A percentile compares a stretch with the other conserved stretches of the same genome.
phyloP scores from a whole-genome alignment of 2,797 vertebrate species.

The Rousettus madagascariensis region DNA sequence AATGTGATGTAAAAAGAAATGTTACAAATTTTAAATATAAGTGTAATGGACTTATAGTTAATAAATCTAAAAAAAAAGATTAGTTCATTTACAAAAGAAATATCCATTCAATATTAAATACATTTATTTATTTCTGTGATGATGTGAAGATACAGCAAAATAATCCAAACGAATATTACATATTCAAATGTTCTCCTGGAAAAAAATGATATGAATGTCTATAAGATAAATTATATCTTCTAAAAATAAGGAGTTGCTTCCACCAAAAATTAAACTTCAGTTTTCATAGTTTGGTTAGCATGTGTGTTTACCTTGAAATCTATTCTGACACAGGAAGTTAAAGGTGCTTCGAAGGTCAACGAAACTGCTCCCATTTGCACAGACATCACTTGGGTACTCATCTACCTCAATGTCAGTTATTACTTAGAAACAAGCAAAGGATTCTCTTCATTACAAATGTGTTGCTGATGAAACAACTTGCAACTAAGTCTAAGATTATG shows the following conservation, averaged over 20 bases:
- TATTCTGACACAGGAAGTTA: slow-evolving; percentile 85
- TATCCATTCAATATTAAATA: neutral
- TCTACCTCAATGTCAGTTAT: slow-evolving; percentile 89
- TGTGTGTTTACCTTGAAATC: slow-evolving; percentile 86
- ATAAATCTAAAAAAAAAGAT: neutral
- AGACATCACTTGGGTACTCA: slow-evolving; percentile 88
- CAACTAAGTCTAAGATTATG: slow-evolving; percentile 54
- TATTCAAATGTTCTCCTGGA: neutral
- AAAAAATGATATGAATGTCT: neutral
- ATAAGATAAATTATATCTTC: neutral
- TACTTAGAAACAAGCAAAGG: slow-evolving; percentile 83
- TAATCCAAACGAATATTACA: neutral
- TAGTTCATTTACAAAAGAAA: slow-evolving; percentile 25
- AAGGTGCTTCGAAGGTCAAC: slow-evolving; percentile 87
- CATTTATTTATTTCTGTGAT: neutral
- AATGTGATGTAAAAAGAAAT: neutral
- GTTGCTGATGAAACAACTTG: neutral
- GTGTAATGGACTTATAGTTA: neutral
- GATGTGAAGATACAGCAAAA: neutral
- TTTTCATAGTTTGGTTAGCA: neutral
- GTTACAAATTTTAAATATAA: neutral
- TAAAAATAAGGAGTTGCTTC: neutral
- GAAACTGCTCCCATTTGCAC: slow-evolving; percentile 85
- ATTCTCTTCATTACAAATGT: slow-evolving; percentile 70
- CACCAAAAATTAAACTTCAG: neutral